Base-by-base conservation (phyloP, 2,888 invertebrate species). In the Subacronicta megacephala region DNA sequence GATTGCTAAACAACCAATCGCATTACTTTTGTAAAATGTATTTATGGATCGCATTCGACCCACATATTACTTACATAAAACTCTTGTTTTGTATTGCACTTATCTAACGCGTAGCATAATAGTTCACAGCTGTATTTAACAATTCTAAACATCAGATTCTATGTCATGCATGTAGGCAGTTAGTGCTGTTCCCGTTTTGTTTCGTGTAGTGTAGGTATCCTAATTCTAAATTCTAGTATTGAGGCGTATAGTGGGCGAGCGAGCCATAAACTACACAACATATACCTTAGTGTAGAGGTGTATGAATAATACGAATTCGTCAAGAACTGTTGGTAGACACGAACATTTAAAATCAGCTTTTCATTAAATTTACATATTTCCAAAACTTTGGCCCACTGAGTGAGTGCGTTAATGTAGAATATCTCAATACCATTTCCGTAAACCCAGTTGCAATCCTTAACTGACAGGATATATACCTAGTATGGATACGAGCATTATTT, bases 1-100 rank as follows among this genome's bases (percentile, higher is more conserved):
- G 76, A 82, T 83, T 78, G 78, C 73, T 40, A 72, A 73, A 67
- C 72, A 61, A 50, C 78, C 85, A 81, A 81, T 82, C 73, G 74
- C 38, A 31, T 31, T 13, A 26, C 20, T 49, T 70, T 72, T 52
- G 44, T 63, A 54, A 65, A 74, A 68, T 62, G 62, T 64, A n/a
- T n/a, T n/a, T n/a, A 45, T 55, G 53, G 50, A 55, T 33, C 63
- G 44, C 40, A 57, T 31, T 49, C 53, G 62, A 56, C 50, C 72
- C 56, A 75, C 41, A 49, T 57, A 38, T 41, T 23, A 58, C 43
- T 41, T 23, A 58, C 43, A 18, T 53, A 40, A 53, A 45, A 37
- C 26, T 45, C 33, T 61, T 36, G 62, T 61, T 54, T 67, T 44
- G 38, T 43, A 33, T 61, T 17, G 15, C 38, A 50, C 37, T 47